Evolutionary conservation across 2,888 invertebrate species (phyloP).

Genomic region (Beris morrisii): DNA sequence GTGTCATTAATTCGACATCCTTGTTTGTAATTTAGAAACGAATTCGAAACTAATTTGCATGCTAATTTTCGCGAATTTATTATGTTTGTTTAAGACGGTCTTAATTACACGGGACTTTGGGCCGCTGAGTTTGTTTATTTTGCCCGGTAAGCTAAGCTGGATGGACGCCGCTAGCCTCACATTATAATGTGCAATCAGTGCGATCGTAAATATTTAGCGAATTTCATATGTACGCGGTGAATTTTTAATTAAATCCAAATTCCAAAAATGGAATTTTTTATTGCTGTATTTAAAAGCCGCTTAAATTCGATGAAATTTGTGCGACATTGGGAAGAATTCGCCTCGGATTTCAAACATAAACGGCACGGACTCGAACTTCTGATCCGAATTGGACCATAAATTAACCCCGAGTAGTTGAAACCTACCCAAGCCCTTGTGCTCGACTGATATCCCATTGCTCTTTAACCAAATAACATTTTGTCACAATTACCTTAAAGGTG

Average conservation of each 20-base stretch:
- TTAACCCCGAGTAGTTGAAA: conserved; percentile 21
- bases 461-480: conserved; percentile 37
- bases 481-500: conserved; percentile 40
- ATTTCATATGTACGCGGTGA: conserved; percentile 6
- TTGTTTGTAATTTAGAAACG: neutral
- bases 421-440: conserved; percentile 24
- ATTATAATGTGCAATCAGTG: conserved; percentile 2
- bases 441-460: conserved; percentile 22
- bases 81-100: too few relatives aligned
- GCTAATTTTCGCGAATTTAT: neutral
- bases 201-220: conserved; percentile 11
- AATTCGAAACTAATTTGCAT: conserved; percentile 9
- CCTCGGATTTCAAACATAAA: neutral
- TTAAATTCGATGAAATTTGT: conserved; percentile 9
- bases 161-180: too few relatives aligned
- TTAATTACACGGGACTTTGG: too few relatives aligned
- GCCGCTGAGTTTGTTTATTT: too few relatives aligned
- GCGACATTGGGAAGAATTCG: neutral
- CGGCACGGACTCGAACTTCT: conserved; percentile 16
- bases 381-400: conserved; percentile 19
- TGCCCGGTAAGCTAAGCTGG: too few relatives aligned
- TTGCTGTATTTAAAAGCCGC: conserved; percentile 16
- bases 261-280: conserved; percentile 13
- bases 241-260: conserved; percentile 20
- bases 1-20: neutral